phyloP scores from a whole-genome alignment of 2,113 vertebrate species.

The Pan troglodytes region NHGRI_mPanTro3-v2.1_pri NC_072418.2:5742001-5742500 shows the following conservation, averaged over 20 bases:
- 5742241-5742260: not conserved
- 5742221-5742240: too few species aligned
- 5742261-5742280: not conserved
- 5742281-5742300: not conserved
- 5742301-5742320: not conserved
- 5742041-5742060: too few species aligned
- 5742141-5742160: not conserved
- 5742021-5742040: too few species aligned
- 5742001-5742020: too few species aligned
- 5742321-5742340: not conserved
- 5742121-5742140: not conserved
- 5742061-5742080: too few species aligned
- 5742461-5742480: too few species aligned
- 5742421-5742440: not conserved
- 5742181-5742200: rapidly evolving
- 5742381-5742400: not conserved
- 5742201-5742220: too few species aligned
- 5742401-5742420: not conserved
- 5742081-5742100: too few species aligned
- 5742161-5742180: not conserved
- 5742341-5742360: not conserved
- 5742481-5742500: too few species aligned
- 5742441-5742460: too few species aligned
- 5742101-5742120: not conserved
- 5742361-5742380: too few species aligned